Evolutionary conservation across 2,113 vertebrate species (phyloP), one percentile per base, ranked within the genome.

Genomic region (Prinia subflava): DNA sequence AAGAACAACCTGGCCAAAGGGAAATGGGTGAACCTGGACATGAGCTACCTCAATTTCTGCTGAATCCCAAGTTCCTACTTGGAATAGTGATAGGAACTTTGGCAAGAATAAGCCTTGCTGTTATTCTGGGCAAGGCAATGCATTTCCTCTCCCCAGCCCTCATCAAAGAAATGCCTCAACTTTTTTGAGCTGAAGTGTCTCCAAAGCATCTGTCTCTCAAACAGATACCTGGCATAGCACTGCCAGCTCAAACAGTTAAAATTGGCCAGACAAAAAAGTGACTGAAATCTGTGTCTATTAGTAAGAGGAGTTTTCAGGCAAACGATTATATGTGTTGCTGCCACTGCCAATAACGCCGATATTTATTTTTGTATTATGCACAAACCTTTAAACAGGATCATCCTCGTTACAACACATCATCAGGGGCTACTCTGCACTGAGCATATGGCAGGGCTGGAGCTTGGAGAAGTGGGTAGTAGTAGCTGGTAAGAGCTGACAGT

Each of bases 151-250:
- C 80, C 50, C 46, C 64, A 92, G 57, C 55, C 80, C 60, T 80
- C 89, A 86, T 89, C 79, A 88, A 83, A 94, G 90, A 95, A 86
- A 77, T 80, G 71, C 90, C 83, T 96, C 75, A 80, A 90, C 71
- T 90, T 93, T 93, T 96, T 70, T 67, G 69, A 94, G 95, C 79
- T 90, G 49, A 83, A 92, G 71, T 77, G 88, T 88, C 90, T 95
- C 92, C 91, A 94, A 87, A 95, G 96, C 96, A 95, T 97, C 95
- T 94, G 94, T 90, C 73, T 95, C 76, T 87, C 71, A 91, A 95
- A 59, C 76, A 87, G 83, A 91, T 90, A 94, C 91, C 95, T 97
- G 91, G 95, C 86, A 92, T 68, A 28, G 80, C 92, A 71, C 87
- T 19, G 60, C 68, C 83, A 81, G 65, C 83, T 95, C 68, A 93